Percentiles rank a stretch among this genome's conserved stretches.
Evolutionary conservation across 2,113 vertebrate genomes (phyloP).

Genomic region (Eolophus roseicapilla): DNA sequence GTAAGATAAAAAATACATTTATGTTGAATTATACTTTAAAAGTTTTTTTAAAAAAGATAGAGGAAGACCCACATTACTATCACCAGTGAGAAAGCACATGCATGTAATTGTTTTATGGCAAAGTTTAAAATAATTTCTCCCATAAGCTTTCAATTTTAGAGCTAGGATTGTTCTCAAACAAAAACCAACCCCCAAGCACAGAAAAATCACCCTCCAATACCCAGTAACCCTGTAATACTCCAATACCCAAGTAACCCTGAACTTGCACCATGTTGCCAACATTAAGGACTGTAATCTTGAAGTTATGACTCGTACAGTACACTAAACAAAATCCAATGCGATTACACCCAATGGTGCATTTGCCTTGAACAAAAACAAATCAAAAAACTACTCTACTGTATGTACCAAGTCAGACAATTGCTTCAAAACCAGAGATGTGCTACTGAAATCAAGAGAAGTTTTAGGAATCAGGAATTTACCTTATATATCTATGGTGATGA

Average conservation of each 20-base stretch:
- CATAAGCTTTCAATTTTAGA: neutral
- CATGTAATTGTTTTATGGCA: neutral
- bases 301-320: neutral
- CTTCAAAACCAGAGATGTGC: neutral
- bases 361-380: neutral
- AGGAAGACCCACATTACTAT: neutral
- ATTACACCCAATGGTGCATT: neutral
- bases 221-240: neutral
- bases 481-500: neutral
- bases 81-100: neutral
- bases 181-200: neutral
- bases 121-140: neutral
- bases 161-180: neutral
- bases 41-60: neutral
- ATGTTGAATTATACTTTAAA: neutral
- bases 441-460: neutral
- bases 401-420: neutral
- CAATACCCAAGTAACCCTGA: neutral
- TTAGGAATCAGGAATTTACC: neutral
- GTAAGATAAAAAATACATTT: neutral
- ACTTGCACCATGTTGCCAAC: neutral
- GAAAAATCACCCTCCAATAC: neutral
- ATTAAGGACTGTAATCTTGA: neutral
- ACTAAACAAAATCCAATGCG: neutral
- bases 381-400: neutral